phyloP scores from a whole-genome alignment of 2,113 vertebrate species.

The zebrafish (Danio rerio) region GRCz12tu NC_133199.1:22339501-22340000 shows the following conservation, averaged over 20 bases:
- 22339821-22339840: background rate
- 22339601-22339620: slow-evolving; percentile 2
- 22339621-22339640: slow-evolving; percentile 3
- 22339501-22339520: slow-evolving; percentile 50
- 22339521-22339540: background rate
- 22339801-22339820: background rate
- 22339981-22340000: too few relatives aligned
- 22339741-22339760: background rate
- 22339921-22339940: background rate
- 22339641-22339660: slow-evolving; percentile 15
- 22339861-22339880: background rate
- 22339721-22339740: background rate
- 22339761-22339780: background rate
- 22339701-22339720: background rate
- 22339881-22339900: background rate
- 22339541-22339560: slow-evolving; percentile 2
- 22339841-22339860: background rate
- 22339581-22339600: slow-evolving; percentile 35
- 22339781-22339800: background rate
- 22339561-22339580: slow-evolving; percentile 5
- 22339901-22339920: background rate
- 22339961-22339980: too few relatives aligned
- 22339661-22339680: background rate
- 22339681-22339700: background rate
- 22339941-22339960: too few relatives aligned